Evolutionary conservation across 2,888 invertebrate genomes (phyloP).

Genomic region (Dendrolimus houi): DNA sequence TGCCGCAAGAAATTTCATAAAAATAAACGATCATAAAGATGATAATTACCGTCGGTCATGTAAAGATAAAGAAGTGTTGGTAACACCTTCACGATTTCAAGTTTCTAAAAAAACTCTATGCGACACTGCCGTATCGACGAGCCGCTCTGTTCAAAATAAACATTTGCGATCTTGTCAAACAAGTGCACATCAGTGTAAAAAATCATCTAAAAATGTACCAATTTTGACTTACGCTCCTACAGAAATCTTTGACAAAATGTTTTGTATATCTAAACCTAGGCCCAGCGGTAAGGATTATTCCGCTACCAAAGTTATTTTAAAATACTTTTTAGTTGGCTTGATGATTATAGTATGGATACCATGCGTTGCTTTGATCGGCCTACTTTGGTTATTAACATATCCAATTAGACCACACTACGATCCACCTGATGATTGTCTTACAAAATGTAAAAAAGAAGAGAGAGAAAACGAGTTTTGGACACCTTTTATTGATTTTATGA

Average conservation of each 20-base stretch:
- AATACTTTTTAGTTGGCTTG: constrained; percentile 22
- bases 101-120: constrained; percentile 3
- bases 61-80: constrained; percentile 12
- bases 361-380: constrained; percentile 26
- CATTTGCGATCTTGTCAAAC: background rate
- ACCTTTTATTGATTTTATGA: background rate
- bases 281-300: background rate
- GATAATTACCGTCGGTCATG: background rate
- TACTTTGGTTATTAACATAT: constrained; percentile 30
- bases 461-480: background rate
- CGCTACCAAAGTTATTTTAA: constrained; percentile 12
- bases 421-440: background rate
- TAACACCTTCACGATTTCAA: constrained; percentile 10
- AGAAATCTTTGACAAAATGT: background rate
- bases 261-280: background rate
- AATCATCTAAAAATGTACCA: too few species aligned
- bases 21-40: background rate
- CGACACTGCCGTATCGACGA: constrained; percentile 9
- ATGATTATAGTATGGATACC: constrained; percentile 36
- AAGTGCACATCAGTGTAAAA: background rate
- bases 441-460: constrained; percentile 4
- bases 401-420: constrained; percentile 18
- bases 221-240: background rate
- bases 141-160: background rate
- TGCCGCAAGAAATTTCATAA: background rate